Evolutionary conservation across 37 sponge, comb jelly and placozoan species (phyloP), one percentile per base, ranked within the genome.

Genomic region (Oscarella lobularis): DNA sequence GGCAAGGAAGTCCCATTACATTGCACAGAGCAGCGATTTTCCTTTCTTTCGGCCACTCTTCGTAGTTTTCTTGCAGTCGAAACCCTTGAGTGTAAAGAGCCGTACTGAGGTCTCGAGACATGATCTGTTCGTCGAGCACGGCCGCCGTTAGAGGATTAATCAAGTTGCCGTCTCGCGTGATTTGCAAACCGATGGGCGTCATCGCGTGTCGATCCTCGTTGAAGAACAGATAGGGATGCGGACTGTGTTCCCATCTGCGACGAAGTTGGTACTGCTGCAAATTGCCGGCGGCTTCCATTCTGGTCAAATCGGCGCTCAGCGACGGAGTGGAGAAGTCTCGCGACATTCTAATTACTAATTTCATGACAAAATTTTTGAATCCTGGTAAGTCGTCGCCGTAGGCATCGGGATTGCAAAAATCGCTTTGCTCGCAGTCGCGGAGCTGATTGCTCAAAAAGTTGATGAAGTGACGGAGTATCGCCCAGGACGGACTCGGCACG

Each of bases 221-320:
- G 74, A 96, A 96, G 75, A 96, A 92, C 38, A 96, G 81, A 71
- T 96, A 96, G 0, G 98, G 98, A 60, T 96, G 98, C 70, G 78
- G 79, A 54, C 88, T 83, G 68, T 38, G 73, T 29, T 80, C 81
- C 81, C 81, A 80, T 3, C 73, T 29, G 6, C 71, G 6, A 4
- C 71, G 6, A 9, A 48, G 20, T 20, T 48, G 60, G 20, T 48
- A 48, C 60, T 48, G 9, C 20, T 48, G 14, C 9, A 48, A 20
- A 48, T 27, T 48, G 60, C 60, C 60, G 60, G 20, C 60, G 9
- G 9, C 20, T 20, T 48, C 60, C n/a, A n/a, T n/a, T n/a, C n/a
- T n/a, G n/a, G n/a, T n/a, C n/a, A n/a, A n/a, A n/a, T n/a, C n/a
- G n/a, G n/a, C n/a, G n/a, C 31, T 14, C 6, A 68, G 71, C 6